Percentiles rank a stretch among this genome's conserved stretches.
phyloP scores from a whole-genome alignment of 2,113 vertebrate species.

The Heliornis fulica region DNA sequence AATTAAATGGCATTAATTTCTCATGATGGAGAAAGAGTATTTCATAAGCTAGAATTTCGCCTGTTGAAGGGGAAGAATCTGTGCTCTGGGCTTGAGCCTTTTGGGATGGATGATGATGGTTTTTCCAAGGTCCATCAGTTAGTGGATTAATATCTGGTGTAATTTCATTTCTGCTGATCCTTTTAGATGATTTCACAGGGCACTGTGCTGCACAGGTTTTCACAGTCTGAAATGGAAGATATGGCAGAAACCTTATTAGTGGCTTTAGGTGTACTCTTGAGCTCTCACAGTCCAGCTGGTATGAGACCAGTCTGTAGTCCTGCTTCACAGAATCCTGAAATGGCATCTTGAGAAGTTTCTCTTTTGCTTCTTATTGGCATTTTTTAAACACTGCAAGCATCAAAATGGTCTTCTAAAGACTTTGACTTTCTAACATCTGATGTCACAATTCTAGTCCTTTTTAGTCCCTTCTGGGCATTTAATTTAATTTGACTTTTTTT shows the following conservation, averaged over 20 bases:
- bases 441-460: neutral
- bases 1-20: constrained; percentile 13
- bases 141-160: neutral
- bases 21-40: neutral
- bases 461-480: neutral
- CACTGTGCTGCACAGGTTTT: neutral
- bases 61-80: neutral
- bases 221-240: neutral
- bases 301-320: neutral
- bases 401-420: neutral
- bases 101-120: neutral
- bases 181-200: neutral
- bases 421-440: neutral
- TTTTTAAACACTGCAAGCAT: neutral
- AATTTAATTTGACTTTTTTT: neutral
- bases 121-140: neutral
- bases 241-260: neutral
- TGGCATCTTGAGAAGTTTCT: neutral
- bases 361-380: neutral
- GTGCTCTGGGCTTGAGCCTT: neutral
- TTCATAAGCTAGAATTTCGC: neutral
- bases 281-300: neutral
- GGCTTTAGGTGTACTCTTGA: neutral
- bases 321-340: neutral
- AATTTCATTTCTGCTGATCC: neutral